These are phyloP conservation scores for Poicephalus gulielmi DNA, from an alignment of 2,113 vertebrate genomes.

Conservation along the genomic window DNA sequence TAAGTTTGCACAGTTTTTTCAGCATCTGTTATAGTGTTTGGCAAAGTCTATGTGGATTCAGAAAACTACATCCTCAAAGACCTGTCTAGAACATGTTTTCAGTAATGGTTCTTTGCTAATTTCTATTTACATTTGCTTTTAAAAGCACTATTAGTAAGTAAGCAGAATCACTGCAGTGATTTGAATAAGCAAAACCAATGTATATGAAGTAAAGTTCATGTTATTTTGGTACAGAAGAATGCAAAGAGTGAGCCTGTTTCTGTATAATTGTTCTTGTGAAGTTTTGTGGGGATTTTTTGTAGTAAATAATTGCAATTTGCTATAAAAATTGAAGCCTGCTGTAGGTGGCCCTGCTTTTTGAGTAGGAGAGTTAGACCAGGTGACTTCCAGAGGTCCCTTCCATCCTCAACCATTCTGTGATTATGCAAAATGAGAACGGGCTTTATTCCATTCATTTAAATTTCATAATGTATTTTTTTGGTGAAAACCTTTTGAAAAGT, in stretches of 20 bases:
- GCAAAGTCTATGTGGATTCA: background rate
- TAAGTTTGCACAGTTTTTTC: background rate
- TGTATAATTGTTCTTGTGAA: background rate
- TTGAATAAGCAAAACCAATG: background rate
- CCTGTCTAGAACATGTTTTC: background rate
- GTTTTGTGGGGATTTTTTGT: rapidly evolving
- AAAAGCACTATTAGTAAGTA: background rate
- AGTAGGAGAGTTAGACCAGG: background rate
- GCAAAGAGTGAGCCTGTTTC: background rate
- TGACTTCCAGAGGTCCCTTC: background rate
- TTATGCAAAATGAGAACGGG: background rate
- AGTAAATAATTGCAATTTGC: background rate
- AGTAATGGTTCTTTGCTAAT: background rate
- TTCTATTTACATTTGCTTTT: background rate
- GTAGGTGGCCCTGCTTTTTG: background rate
- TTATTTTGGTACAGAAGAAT: background rate
- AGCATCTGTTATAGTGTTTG: background rate
- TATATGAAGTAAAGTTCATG: background rate
- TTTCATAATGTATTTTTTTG: background rate
- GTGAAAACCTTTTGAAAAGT: background rate
- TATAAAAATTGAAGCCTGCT: background rate
- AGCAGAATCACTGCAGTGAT: background rate
- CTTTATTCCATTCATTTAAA: background rate
- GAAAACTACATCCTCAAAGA: background rate
- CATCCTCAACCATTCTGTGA: background rate